Evolutionary conservation across 1,140 invertebrate species (phyloP), one percentile per base, ranked within the genome.

Genomic region (Pteromalus puparum): DNA sequence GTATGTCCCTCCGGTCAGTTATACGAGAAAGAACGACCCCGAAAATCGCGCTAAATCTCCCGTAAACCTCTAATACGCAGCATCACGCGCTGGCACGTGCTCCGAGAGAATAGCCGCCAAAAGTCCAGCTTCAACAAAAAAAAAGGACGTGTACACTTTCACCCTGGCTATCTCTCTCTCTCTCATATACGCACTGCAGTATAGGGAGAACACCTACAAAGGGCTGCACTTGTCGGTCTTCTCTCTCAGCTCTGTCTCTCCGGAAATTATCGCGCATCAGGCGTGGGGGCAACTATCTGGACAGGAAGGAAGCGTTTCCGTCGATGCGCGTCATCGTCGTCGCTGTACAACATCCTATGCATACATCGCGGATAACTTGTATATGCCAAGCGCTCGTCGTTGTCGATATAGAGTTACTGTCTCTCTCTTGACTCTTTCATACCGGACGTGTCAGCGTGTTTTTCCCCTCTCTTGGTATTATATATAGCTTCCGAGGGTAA

Each of bases 191-290:
- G n/a, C 53, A n/a, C 1, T 1, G 21, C 9, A 21, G 68, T 10
- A 74, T 1, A 24, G 38, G 48, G 26, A 30, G 77, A 83, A 68
- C 75, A 83, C 75, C 67, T 83, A 83, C 65, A 78, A 78, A 78
- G 24, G 67, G 74, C 74, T 70, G 67, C 72, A 42, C 74, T 83
- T 78, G 65, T 46, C 26, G 24, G 82, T 61, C 82, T 83, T 83
- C 75, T 9, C 1, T 42, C 53, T 61, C 48, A n/a, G 12, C 48
- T 21, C 18, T n/a, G 15, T n/a, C 21, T 21, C 53, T 61, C 53
- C 53, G 53, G 53, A 61, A 61, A 61, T 61, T 4, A 61, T n/a
- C 53, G 53, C 21, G 3, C 53, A 15, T 1, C 1, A 12, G 42
- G 26, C 30, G 72, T 24, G 26, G 72, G 72, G 26, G 68, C 10